Conservation (phyloP, 2,888 invertebrate species). For the Hesperia comma region DNA sequence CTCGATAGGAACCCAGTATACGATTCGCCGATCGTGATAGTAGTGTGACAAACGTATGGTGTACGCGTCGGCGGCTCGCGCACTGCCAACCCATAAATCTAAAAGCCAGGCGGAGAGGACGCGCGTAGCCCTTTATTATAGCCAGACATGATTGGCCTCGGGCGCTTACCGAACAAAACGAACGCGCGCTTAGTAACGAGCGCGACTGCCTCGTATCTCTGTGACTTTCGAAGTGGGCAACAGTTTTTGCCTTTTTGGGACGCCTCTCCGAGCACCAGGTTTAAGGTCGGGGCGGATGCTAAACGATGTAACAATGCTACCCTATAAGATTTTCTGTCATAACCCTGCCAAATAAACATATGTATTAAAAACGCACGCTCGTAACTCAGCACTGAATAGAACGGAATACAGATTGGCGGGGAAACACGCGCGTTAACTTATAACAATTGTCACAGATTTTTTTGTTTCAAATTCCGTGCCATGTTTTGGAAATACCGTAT, state of each 20-base stretch:
- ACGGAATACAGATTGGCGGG: slow-evolving; percentile 70
- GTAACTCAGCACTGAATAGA: slow-evolving; percentile 55
- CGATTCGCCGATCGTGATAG: slow-evolving; percentile 59
- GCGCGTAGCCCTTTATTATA: slow-evolving; percentile 79
- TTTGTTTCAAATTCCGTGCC: slow-evolving; percentile 53
- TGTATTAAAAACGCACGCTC: slow-evolving; percentile 41
- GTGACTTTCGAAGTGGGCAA: slow-evolving; percentile 60
- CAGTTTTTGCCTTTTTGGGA: slow-evolving; percentile 59
- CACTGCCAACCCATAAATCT: slow-evolving; percentile 69
- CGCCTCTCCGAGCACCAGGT: slow-evolving; percentile 29
- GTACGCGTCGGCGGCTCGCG: slow-evolving; percentile 63
- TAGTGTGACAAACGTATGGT: slow-evolving; percentile 74
- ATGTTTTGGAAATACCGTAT: slow-evolving; percentile 47
- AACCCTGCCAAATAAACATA: slow-evolving; percentile 33
- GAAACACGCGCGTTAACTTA: slow-evolving; percentile 61
- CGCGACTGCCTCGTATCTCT: slow-evolving; percentile 58
- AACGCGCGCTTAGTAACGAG: slow-evolving; percentile 76
- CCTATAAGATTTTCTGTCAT: slow-evolving; percentile 11
- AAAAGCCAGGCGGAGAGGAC: slow-evolving; percentile 68
- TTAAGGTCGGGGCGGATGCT: slow-evolving; percentile 23
- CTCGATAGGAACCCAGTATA: slow-evolving; percentile 51
- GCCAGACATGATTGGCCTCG: slow-evolving; percentile 80
- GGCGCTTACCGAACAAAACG: slow-evolving; percentile 73
- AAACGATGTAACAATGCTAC: slow-evolving; percentile 8
- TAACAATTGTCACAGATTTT: slow-evolving; percentile 55